These are phyloP conservation scores for Tolypeutes matacus DNA, from an alignment of 2,797 vertebrate species.

Conservation along the genomic window DNA sequence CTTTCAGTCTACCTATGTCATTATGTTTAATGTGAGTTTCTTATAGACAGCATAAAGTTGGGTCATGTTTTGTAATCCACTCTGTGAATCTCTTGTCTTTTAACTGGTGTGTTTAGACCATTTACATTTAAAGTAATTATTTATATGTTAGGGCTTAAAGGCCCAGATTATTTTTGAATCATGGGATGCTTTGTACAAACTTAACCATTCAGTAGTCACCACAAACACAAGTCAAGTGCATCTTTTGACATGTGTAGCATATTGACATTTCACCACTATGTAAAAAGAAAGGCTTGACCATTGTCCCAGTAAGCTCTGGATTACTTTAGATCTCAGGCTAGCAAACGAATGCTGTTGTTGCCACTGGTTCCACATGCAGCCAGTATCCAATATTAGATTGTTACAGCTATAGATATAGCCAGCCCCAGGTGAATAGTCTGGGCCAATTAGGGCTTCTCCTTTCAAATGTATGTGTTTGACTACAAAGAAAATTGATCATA, in stretches of 20 bases:
- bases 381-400: neutral
- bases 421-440: neutral
- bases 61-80: neutral
- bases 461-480: constrained; percentile 5
- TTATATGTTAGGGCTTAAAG: constrained; percentile 4
- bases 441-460: neutral
- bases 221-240: neutral
- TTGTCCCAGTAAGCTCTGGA: neutral
- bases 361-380: constrained; percentile 4
- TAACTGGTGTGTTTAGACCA: neutral
- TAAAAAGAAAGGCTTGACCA: constrained; percentile 48
- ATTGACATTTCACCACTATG: neutral
- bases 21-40: constrained; percentile 53
- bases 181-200: neutral
- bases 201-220: constrained; percentile 19
- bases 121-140: constrained; percentile 46
- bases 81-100: constrained; percentile 5
- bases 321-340: neutral
- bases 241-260: neutral
- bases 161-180: neutral
- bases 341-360: neutral
- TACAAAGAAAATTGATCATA: neutral
- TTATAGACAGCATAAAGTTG: neutral
- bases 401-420: neutral
- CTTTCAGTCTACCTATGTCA: constrained; percentile 20